phyloP scores from a whole-genome alignment of 2,888 invertebrate species.

The Belgica antarctica region DNA sequence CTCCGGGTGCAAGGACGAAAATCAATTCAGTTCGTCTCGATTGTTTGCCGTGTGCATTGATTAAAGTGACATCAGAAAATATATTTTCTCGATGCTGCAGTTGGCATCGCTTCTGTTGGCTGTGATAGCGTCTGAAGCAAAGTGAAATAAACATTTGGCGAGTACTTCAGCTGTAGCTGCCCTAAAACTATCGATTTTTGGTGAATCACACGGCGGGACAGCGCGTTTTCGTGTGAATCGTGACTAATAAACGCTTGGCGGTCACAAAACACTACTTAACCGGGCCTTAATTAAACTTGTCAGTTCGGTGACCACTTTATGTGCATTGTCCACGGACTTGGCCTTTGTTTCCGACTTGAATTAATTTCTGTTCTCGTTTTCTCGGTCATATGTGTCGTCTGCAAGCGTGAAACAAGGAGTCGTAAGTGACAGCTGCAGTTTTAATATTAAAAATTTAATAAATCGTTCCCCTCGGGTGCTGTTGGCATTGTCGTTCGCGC shows the following conservation, averaged over 20 bases:
- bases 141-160: not conserved
- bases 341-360: not conserved
- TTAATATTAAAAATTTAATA: conserved; percentile 27
- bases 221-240: too few species aligned
- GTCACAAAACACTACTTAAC: not conserved
- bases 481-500: not conserved
- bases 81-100: not conserved
- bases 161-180: not conserved
- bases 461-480: conserved; percentile 16
- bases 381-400: not conserved
- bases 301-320: not conserved
- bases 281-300: conserved; percentile 5
- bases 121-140: not conserved
- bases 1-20: conserved; percentile 22
- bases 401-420: not conserved
- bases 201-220: too few species aligned
- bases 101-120: not conserved
- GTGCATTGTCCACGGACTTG: not conserved
- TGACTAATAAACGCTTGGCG: too few species aligned
- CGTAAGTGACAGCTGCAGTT: conserved; percentile 22
- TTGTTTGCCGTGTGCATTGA: conserved; percentile 18
- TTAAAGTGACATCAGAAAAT: conserved; percentile 20
- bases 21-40: conserved; percentile 20
- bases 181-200: conserved; percentile 13
- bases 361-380: not conserved